Conservation (phyloP, 2,113 vertebrate species). For the Micronycteris hirsuta region DNA sequence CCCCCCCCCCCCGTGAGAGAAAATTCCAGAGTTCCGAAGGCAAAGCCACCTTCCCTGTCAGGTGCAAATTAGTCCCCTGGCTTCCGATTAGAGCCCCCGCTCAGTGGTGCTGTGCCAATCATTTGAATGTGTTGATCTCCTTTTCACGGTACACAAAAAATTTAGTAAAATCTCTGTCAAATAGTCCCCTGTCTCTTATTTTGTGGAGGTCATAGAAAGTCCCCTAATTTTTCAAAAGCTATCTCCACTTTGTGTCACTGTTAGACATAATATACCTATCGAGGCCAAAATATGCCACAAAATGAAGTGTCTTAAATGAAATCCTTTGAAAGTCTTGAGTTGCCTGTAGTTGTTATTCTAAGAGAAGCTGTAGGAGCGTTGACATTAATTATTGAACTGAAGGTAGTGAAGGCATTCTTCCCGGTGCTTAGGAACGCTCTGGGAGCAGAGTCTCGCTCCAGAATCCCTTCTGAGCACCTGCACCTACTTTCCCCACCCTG, state of each 20-base stretch:
- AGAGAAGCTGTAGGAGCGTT: conserved; percentile 26
- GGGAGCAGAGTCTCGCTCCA: conserved; percentile 33
- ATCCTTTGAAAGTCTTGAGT: conserved; percentile 31
- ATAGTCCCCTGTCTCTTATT: background rate
- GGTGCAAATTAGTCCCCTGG: background rate
- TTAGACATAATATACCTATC: background rate
- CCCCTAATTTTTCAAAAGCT: background rate
- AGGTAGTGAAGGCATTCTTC: background rate
- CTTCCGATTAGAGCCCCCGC: background rate
- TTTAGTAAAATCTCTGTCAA: background rate
- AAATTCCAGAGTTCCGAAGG: background rate
- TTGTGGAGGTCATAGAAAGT: conserved; percentile 9
- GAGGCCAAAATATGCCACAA: conserved; percentile 21
- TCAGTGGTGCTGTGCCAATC: background rate
- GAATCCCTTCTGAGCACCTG: conserved; percentile 44
- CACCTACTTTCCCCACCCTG: conserved; percentile 11
- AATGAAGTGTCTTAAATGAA: conserved; percentile 41
- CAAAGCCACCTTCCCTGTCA: background rate
- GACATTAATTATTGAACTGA: conserved; percentile 67
- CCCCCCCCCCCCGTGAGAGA: too few relatives aligned
- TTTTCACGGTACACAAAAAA: conserved; percentile 23
- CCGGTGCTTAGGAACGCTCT: conserved; percentile 41
- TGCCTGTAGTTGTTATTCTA: conserved; percentile 44
- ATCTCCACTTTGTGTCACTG: background rate
- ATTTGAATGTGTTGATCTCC: background rate